Base-by-base conservation (phyloP, 1,140 invertebrate species). In the Zaprionus capensis region DNA sequence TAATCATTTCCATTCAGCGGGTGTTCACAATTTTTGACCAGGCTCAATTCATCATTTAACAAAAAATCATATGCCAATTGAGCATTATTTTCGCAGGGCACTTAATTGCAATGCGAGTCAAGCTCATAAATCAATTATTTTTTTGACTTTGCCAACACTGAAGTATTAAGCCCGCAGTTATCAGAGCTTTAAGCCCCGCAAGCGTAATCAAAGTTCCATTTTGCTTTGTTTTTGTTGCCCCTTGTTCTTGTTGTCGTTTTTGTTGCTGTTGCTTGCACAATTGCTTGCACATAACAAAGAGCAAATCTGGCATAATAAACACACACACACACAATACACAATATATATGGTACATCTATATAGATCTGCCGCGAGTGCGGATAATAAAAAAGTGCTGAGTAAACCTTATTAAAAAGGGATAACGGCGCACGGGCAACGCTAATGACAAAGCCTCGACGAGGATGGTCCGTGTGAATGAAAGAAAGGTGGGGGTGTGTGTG, bases 361-460 rank as follows among this genome's bases (percentile, higher is more conserved):
- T 51, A 24, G 7, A 51, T 24, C 67, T 68, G 71, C 66, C 72
- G 44, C 63, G 64, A 46, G 66, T 46, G 66, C 57, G 65, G 31
- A 78, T 51, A 63, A 69, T 71, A 55, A 73, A 81, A 85, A 90
- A 82, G 20, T 88, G 85, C 85, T 88, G 85, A 88, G 85, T 90
- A 88, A 88, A 88, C 85, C 85, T 88, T 88, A 88, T 88, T 88
- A 88, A 88, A 88, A 88, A 88, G 85, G 85, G 85, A 88, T 88
- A 88, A 88, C 78, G 81, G 79, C 76, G 67, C 78, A 81, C 81
- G 84, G 83, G 81, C 69, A 81, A 73, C 83, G 83, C 83, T 87
- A 87, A 87, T 87, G 83, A 87, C 83, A 87, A 87, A 73, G 83
- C 81, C 71, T 62, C 56, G 1, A 51, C 71, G 41, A 82, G 73